Evolutionary conservation across 2,888 invertebrate species (phyloP), one percentile per base, ranked within the genome.

Genomic region (Erpobdella octoculata): DNA sequence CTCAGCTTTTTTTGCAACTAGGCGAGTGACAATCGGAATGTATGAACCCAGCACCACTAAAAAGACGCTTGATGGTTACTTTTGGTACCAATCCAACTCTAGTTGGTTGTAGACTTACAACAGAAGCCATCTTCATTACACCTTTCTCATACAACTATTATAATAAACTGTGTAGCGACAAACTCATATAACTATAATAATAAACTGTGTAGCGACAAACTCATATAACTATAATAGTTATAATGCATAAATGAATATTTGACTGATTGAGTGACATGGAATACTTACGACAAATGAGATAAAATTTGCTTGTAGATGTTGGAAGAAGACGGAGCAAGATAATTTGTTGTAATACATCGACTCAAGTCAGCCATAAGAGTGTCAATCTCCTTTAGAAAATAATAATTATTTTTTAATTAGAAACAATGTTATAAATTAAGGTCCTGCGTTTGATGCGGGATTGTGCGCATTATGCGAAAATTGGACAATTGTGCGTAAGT

Each of bases 301-400:
- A 73, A 38, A 33, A 73, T 37, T 15, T 61, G 33, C 73, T 71
- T 72, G 76, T 88, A 89, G 80, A 88, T 84, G 77, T 87, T 87
- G 64, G 87, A 85, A 31, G 88, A 87, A 38, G 87, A 85, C 28
- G 87, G 86, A 4, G 87, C 86, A 38, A 89, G 80, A 73, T 87
- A 86, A 70, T 80, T 81, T 35, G 79, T 78, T 5, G 77, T 75
- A 74, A 83, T 77, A 74, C 81, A 81, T 59, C 74, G 70, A 33
- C 79, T 64, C 28, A 81, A 72, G 9, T 80, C 78, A 6, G 59
- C 35, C 46, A 76, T 74, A 6, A 79, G 69, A 9, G n/a, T 12
- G 18, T 25, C 33, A 8, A 69, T 18, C 18, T 25, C 58, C 53
- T 53, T 21, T 5, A 53, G 6, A 25, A 1, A 53, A 53, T 25